A percentile compares a stretch with the other conserved stretches of the same genome.
Conservation (phyloP, 1,140 invertebrate species). For the Steinernema feltiae region DNA sequence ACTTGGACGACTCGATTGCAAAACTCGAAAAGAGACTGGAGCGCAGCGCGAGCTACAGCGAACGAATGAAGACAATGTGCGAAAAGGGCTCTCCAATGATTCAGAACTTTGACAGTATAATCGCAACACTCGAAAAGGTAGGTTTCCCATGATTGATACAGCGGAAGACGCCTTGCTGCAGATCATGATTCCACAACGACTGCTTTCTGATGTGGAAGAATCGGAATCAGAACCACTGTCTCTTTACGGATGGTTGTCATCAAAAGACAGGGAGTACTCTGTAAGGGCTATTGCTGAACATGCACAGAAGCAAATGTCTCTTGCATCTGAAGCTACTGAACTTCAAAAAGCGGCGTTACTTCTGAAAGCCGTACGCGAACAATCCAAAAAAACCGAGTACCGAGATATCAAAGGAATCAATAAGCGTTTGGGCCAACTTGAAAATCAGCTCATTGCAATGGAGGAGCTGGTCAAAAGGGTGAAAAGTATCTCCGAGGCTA, state of each 20-base stretch:
- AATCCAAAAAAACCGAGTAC: neutral
- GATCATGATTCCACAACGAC: neutral
- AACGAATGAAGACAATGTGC: neutral
- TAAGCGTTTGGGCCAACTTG: neutral
- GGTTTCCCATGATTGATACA: neutral
- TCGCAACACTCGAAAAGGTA: neutral
- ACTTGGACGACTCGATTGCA: neutral
- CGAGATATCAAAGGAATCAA: neutral
- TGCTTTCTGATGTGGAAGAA: neutral
- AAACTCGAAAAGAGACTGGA: conserved; percentile 1
- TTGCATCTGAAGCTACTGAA: neutral
- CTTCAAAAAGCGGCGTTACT: neutral
- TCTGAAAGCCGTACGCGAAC: neutral
- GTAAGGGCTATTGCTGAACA: neutral
- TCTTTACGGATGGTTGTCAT: neutral
- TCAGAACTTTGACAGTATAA: neutral
- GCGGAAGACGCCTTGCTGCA: neutral
- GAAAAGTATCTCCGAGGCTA: neutral
- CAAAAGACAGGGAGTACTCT: neutral
- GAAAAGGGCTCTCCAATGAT: neutral
- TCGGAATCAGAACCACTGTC: neutral
- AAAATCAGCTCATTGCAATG: neutral
- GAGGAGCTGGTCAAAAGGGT: neutral
- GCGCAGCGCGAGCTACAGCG: neutral
- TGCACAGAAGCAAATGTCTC: neutral